Evolutionary conservation across 35 echinoderm and acorn worm genomes (phyloP), one percentile per base, ranked within the genome.

Genomic region (Acanthaster planci): DNA sequence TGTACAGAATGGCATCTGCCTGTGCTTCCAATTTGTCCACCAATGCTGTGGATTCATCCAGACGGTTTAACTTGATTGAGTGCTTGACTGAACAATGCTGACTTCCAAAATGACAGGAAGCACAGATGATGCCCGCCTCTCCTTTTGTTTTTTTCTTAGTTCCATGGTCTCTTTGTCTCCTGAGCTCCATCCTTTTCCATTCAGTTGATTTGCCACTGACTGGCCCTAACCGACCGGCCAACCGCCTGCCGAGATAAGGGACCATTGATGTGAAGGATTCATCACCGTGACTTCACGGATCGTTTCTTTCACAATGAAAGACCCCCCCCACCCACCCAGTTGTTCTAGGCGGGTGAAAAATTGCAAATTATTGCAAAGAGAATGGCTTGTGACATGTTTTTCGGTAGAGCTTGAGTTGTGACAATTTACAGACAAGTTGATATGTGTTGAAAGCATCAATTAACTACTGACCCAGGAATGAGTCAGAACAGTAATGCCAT

Each of bases 81-180:
- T 72, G 64, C 64, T 72, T 72, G 64, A 72, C 14, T 72, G 64
- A 72, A 72, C 64, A 72, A 31, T 72, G 64, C 64, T 72, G 64
- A 72, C 64, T 72, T 6, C 42, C 4, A 47, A 47, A 47, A 47
- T 47, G 42, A 47, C 42, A 47, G 42, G 42, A 47, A 6, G 42
- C 12, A 4, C 4, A 47, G 42, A 47, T 47, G 42, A 47, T 47
- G 22, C 64, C 64, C 18, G 26, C 34, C 14, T 26, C 23, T 72
- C 12, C 12, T 47, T 47, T 12, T 47, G 4, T 47, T 47, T 47
- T 47, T 47, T 47, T 47, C 12, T 47, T 4, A 47, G 42, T 47
- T 12, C 42, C 42, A 47, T 12, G 4, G 12, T 47, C 64, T 21
- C 64, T 72, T 14, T 67, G n/a, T 67, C 60, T 72, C n/a, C 64